phyloP scores from a whole-genome alignment of 2,113 vertebrate genomes.

The Turdus rufiventris region DNA sequence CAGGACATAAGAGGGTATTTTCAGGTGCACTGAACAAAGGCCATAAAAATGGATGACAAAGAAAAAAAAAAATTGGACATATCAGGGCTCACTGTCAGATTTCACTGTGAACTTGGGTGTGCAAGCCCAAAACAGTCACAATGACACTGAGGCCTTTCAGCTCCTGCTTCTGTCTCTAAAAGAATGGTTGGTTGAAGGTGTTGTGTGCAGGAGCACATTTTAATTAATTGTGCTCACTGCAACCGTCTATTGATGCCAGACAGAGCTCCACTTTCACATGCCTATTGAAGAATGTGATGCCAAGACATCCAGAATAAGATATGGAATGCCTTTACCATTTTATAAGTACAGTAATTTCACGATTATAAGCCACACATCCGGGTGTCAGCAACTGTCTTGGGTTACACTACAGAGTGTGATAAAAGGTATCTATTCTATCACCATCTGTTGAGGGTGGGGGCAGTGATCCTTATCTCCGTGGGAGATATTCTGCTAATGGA shows the following conservation, averaged over 20 bases:
- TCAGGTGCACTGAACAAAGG: not conserved
- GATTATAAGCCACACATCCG: no score
- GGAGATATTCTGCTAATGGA: no score
- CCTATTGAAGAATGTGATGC: not conserved
- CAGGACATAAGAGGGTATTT: not conserved
- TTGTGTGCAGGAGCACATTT: not conserved
- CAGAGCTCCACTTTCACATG: not conserved
- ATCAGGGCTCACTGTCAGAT: not conserved
- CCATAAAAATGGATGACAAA: not conserved
- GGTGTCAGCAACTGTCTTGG: no score
- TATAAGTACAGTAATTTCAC: no score
- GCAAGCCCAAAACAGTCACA: not conserved
- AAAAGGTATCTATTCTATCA: no score
- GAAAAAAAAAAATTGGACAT: not conserved
- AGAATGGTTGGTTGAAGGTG: not conserved
- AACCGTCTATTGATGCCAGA: not conserved
- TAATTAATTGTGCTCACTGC: not conserved
- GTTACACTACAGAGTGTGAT: no score
- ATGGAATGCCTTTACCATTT: not conserved
- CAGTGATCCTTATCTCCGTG: no score
- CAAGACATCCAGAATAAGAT: not conserved
- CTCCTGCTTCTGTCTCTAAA: not conserved
- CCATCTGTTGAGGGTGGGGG: no score
- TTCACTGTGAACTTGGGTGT: not conserved
- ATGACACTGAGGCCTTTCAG: not conserved